Base-by-base conservation (phyloP, 53 echinoderm and acorn worm genomes). In the Crossaster papposus region DNA sequence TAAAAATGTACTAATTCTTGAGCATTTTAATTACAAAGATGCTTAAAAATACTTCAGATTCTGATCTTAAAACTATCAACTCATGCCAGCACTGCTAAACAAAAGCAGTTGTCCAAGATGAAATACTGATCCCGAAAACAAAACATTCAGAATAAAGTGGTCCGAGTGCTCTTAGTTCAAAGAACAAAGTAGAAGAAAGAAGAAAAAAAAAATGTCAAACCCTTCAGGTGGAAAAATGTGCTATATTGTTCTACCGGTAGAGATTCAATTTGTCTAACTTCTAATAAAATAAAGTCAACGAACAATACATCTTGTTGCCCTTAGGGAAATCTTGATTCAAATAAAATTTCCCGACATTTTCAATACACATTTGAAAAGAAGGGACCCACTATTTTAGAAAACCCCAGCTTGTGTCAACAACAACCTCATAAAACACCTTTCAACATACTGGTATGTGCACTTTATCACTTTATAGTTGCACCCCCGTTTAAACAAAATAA, bases 401-500 rank as follows among this genome's bases (percentile, higher is more conserved):
- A 34, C 33, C 18, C 75, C 75, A 36, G 20, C 75, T 35, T 13
- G 75, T 33, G 75, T 13, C 36, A 35, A 74, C 33, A 33, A 74
- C 75, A 10, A 31, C 64, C 26, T 83, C 52, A 44, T 65, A 70
- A n/a, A 65, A 83, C 83, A 34, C 36, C 70, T 70, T 18, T 3
- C 11, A 31, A 62, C 62, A 31, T 38, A 35, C 23, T 9, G 3
- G 33, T 32, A 72, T 55, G 11, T 76, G 72, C 77, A 87, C 76
- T 87, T 87, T 87, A 58, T 54, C 80, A 54, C 12, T 54, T 30
- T 80, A 36, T 30, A 77, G 35, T 36, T 65, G 54, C n/a, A 33
- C 62, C 33, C 74, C n/a, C 64, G 23, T 87, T 58, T 35, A 76
- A 51, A 26, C 44, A 44, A 44, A 87, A 87, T 76, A 76, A 77